Evolutionary conservation across 2,797 vertebrate genomes (phyloP).

Genomic region (Pipistrellus pygmaeus): DNA sequence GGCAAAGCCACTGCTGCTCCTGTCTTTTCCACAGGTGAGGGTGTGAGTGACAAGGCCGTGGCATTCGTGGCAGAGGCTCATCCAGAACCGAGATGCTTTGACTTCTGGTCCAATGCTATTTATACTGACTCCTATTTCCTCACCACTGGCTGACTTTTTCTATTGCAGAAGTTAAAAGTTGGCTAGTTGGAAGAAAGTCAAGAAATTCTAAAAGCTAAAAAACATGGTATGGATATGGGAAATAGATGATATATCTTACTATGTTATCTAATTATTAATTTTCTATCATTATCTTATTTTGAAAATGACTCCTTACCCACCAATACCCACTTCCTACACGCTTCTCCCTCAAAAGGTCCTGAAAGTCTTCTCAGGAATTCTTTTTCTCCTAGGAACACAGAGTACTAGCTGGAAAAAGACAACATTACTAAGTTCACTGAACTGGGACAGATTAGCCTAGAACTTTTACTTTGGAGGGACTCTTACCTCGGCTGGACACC

Average conservation of each 20-base stretch:
- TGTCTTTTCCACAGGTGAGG: background rate
- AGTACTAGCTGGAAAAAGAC: background rate
- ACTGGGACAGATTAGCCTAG: background rate
- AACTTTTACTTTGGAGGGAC: background rate
- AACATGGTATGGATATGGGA: background rate
- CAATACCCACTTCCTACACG: background rate
- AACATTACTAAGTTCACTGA: background rate
- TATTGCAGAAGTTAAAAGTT: background rate
- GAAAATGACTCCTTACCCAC: constrained; percentile 20
- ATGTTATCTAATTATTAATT: background rate
- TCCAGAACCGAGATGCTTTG: background rate
- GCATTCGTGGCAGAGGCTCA: background rate
- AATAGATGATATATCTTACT: background rate
- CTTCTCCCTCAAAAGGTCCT: background rate
- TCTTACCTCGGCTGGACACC: constrained; percentile 92
- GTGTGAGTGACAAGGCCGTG: background rate
- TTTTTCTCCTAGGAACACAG: background rate
- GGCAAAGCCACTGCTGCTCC: background rate
- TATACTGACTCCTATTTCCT: background rate
- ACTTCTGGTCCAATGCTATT: background rate
- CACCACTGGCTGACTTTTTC: background rate
- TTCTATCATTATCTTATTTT: background rate
- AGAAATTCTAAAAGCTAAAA: background rate
- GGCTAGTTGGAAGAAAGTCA: background rate
- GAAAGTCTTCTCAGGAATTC: background rate